Percentiles rank a stretch among this genome's conserved stretches.
Evolutionary conservation across 2,797 vertebrate species (phyloP).

Genomic region (Platyrinchus mystaceus): DNA sequence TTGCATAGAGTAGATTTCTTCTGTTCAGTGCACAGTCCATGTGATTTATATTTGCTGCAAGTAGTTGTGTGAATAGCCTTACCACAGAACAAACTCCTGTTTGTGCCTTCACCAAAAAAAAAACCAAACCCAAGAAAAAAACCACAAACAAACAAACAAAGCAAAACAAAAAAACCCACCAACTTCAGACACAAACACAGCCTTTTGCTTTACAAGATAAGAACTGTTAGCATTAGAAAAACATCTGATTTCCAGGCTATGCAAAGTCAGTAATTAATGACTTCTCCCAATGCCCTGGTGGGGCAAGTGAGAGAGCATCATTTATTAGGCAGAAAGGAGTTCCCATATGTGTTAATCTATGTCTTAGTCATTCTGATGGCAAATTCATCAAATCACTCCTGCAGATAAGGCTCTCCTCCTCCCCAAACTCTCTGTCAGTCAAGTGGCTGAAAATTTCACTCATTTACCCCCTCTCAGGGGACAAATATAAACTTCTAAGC

Average conservation of each 20-base stretch:
- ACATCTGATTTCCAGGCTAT: neutral
- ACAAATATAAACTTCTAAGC: neutral
- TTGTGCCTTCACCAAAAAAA: neutral
- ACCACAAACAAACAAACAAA: neutral
- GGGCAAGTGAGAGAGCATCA: neutral
- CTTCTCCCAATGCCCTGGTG: neutral
- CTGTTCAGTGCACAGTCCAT: fast-evolving
- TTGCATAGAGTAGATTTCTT: slow-evolving; percentile 36
- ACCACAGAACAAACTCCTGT: neutral
- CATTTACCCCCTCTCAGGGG: neutral
- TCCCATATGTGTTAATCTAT: neutral
- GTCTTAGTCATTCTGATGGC: slow-evolving; percentile 4
- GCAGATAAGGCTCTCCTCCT: neutral
- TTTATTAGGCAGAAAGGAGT: slow-evolving; percentile 32
- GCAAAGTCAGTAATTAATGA: neutral
- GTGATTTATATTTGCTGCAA: neutral
- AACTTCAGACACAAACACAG: neutral
- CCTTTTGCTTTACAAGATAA: neutral
- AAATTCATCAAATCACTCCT: slow-evolving; percentile 11
- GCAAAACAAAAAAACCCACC: neutral
- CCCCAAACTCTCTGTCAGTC: neutral
- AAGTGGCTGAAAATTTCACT: neutral
- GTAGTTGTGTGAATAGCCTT: neutral
- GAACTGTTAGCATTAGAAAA: neutral
- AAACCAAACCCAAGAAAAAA: neutral